Evolutionary conservation across 1,140 invertebrate species (phyloP).

Genomic region (Gonioctena quinquepunctata): DNA sequence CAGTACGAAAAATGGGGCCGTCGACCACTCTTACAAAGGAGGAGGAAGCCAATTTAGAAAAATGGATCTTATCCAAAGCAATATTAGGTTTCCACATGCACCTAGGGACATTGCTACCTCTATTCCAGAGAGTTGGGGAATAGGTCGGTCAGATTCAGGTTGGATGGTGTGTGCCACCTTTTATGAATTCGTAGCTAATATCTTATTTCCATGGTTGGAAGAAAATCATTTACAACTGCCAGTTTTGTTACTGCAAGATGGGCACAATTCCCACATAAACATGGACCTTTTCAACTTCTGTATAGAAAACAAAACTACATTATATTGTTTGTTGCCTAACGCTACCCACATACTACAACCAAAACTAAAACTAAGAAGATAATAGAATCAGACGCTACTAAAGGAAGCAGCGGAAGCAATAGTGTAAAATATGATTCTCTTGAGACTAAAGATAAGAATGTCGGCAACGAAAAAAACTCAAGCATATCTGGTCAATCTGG

Average conservation of each 20-base stretch:
- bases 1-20: slow-evolving; percentile 42
- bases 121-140: slow-evolving; percentile 48
- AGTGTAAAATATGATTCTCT: too few species aligned
- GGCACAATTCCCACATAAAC: slow-evolving; percentile 52
- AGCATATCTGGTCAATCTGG: too few species aligned
- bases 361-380: too few species aligned
- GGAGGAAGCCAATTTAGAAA: slow-evolving; percentile 44
- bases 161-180: slow-evolving; percentile 56
- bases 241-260: slow-evolving; percentile 55
- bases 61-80: slow-evolving; percentile 49
- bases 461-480: too few species aligned
- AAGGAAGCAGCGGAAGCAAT: too few species aligned
- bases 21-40: slow-evolving; percentile 33
- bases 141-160: slow-evolving; percentile 44
- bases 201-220: slow-evolving; percentile 44
- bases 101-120: slow-evolving; percentile 45
- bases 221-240: slow-evolving; percentile 42
- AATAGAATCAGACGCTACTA: too few species aligned
- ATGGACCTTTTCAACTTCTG: slow-evolving; percentile 52
- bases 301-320: slow-evolving; percentile 49
- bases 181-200: slow-evolving; percentile 55
- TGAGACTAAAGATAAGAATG: too few species aligned
- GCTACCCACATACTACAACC: slow-evolving; percentile 55
- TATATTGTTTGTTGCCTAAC: slow-evolving; percentile 51
- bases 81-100: slow-evolving; percentile 50